Base-by-base conservation (phyloP, 2,113 vertebrate species). In the Colinus virginianus region DNA sequence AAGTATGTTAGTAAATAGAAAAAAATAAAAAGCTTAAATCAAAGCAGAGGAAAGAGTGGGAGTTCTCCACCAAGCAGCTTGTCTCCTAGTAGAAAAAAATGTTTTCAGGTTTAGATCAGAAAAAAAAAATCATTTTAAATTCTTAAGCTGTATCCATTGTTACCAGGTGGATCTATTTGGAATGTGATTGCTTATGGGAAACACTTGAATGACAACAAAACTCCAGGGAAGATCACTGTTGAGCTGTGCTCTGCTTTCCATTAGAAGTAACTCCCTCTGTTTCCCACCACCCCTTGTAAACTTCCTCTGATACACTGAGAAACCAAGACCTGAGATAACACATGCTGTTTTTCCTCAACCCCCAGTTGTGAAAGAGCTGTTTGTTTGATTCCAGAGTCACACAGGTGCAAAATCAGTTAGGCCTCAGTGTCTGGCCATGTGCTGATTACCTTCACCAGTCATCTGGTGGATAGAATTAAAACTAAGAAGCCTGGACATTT, bases 1-100 rank as follows among this genome's bases (percentile, higher is more conserved):
- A 95, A 96, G 94, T 38, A 43, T 21, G 76, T 49, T 45, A 76
- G 64, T 59, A 96, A 91, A 95, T 77, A 61, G 5, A 56, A 49
- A 71, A 83, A 79, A 53, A 51, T 63, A 38, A 61, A 70, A 78
- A 36, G 10, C 34, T 87, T 70, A 91, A 90, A 92, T 94, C 91
- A 96, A 94, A 96, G 84, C 71, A 88, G 68, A 93, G 84, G 92
- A 96, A 96, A 87, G 93, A 89, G 91, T 61, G 76, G 96, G 94
- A 94, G 89, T 91, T 93, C 82, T 91, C 86, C 76, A 78, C 38
- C 71, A 69, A 94, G 79, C 81, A 94, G 71, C 48, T 78, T 95
- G 71, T 93, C 72, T 92, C 76, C 36, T 82, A 91, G 68, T 48
- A 94, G 61, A 95, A 85, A 88, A 88, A 38, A 80, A 84, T 78